Base-by-base conservation (phyloP, 2,113 vertebrate species). In the Corythoichthys intestinalis region DNA sequence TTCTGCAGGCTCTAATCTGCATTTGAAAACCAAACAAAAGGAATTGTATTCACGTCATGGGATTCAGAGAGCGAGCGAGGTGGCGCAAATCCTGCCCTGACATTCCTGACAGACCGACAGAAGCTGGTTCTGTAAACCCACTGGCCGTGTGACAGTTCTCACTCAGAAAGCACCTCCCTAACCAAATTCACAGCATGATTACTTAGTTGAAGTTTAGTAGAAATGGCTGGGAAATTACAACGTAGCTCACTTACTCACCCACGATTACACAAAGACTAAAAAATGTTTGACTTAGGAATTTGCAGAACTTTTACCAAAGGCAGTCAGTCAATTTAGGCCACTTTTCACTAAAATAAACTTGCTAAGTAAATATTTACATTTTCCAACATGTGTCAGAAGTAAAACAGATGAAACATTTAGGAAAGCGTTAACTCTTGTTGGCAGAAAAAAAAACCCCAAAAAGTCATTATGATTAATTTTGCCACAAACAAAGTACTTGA, bases 101-200 rank as follows among this genome's bases (percentile, higher is more conserved):
- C 64, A 4, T 53, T 47, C 34, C 65, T 59, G 44, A 63, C 61
- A 47, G 61, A 47, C 61, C 47, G 47, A 63, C 48, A 52, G 64
- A 49, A 61, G 37, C 15, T 46, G 34, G 56, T n/a, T 60, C 49
- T 35, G 37, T 47, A 46, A 52, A 66, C 34, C 35, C 41, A 8
- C 11, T 14, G 41, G 20, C 61, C 44, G 5, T 58, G 56, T 58
- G 56, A 58, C 34, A 58, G 56, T 15, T 4, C 37, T 59, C 44
- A 35, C 49, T 17, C 64, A 20, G 17, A 38, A n/a, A 39, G 15
- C 64, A 52, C 64, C 17, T n/a, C 35, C n/a, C 61, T 63, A 4
- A 47, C 44, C 28, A 14, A 63, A 63, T 63, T 14, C 52, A 7
- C 7, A 59, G 28, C 46, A 20, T 59, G 2, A 67, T 48, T 53